Conservation (phyloP, 2,888 invertebrate species). For the Andrena flavipes region DNA sequence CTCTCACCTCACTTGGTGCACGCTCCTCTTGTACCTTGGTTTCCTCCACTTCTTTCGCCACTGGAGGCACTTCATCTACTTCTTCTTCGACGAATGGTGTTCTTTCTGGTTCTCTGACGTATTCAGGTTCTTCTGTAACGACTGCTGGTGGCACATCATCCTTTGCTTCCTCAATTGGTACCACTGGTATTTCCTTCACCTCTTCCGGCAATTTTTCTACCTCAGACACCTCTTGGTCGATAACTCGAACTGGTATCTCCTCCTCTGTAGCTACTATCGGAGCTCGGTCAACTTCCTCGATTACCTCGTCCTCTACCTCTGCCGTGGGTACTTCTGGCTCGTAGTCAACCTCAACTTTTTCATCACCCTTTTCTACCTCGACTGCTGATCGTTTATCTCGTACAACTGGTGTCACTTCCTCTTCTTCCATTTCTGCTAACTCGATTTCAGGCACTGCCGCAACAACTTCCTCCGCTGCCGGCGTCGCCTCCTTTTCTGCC, state of each 20-base stretch:
- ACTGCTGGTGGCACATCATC: not conserved
- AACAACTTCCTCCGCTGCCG: conserved; percentile 3
- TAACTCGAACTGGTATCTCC: no score
- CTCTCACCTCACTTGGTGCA: no score
- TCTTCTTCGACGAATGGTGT: not conserved
- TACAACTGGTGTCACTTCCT: not conserved
- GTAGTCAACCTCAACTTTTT: not conserved
- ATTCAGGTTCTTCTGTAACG: no score
- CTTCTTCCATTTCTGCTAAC: not conserved
- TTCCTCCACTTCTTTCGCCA: not conserved
- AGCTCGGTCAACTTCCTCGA: not conserved
- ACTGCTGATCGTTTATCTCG: no score
- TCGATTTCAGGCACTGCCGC: not conserved
- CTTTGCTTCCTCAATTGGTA: not conserved
- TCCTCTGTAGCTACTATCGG: not conserved
- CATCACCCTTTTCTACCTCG: no score
- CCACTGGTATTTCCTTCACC: not conserved
- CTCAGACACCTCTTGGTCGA: conserved; percentile 2
- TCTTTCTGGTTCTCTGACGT: not conserved
- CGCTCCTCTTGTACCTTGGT: not conserved
- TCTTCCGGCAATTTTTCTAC: not conserved
- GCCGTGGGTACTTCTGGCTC: not conserved
- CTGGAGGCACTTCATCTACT: not conserved
- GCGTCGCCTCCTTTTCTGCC: not conserved
- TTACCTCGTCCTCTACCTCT: not conserved